phyloP scores from a whole-genome alignment of 1,140 invertebrate species.

The Chrysomallon squamiferum region DNA sequence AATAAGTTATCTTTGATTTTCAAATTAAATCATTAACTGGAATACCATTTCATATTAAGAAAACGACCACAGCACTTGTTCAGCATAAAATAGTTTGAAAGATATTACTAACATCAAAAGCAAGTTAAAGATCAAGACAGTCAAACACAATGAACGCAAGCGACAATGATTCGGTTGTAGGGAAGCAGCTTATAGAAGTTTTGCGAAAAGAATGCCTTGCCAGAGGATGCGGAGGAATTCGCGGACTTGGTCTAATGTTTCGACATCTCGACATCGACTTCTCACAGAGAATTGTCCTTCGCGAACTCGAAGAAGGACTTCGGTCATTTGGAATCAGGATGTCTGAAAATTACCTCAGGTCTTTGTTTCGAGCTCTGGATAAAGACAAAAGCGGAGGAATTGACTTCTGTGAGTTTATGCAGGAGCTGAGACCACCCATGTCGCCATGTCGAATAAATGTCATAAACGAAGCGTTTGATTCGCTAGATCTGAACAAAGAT shows the following conservation, averaged over 20 bases:
- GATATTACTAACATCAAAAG: too few relatives aligned
- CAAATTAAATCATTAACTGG: too few relatives aligned
- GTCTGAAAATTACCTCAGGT: slow-evolving; percentile 23
- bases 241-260: slow-evolving; percentile 29
- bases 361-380: slow-evolving; percentile 37
- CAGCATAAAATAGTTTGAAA: too few relatives aligned
- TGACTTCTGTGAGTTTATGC: slow-evolving; percentile 43
- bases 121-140: too few relatives aligned
- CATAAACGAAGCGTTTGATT: slow-evolving; percentile 83
- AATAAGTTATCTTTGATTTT: too few relatives aligned
- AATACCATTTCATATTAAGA: too few relatives aligned
- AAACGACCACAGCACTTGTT: too few relatives aligned
- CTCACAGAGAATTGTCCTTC: slow-evolving; percentile 32
- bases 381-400: slow-evolving; percentile 33
- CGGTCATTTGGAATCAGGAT: slow-evolving; percentile 26
- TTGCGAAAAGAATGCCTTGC: slow-evolving; percentile 27
- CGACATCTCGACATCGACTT: slow-evolving; percentile 38
- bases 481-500: slow-evolving; percentile 83
- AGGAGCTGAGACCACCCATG: slow-evolving; percentile 74
- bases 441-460: slow-evolving; percentile 74
- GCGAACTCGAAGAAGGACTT: slow-evolving; percentile 33
- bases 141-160: too few relatives aligned
- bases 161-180: neutral
- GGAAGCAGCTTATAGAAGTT: slow-evolving; percentile 12
- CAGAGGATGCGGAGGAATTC: slow-evolving; percentile 31